These are phyloP conservation scores for Caenorhabditis sp. DNA, from an alignment of 2,888 invertebrate species.

Conservation along the genomic window DNA sequence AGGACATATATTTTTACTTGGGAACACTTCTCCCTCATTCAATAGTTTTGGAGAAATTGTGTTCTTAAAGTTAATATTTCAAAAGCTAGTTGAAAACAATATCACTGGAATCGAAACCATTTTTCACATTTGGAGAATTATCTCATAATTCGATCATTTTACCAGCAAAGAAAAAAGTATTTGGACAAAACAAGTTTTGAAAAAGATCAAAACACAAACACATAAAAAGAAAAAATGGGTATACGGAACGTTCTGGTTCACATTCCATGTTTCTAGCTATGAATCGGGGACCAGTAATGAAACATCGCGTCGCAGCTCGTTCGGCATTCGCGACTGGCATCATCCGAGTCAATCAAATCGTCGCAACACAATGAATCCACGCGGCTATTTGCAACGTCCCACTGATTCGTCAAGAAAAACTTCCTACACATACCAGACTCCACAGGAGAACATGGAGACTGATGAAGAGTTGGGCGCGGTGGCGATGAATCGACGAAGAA, in stretches of 20 bases:
- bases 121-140: no score
- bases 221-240: neutral
- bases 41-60: no score
- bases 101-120: no score
- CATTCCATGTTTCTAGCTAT: constrained; percentile 18
- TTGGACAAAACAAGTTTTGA: neutral
- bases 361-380: constrained; percentile 33
- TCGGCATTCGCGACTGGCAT: constrained; percentile 32
- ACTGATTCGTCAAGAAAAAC: constrained; percentile 11
- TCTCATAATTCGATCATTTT: neutral
- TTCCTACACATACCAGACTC: constrained; percentile 28
- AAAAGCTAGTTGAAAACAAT: no score
- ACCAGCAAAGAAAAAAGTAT: neutral
- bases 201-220: neutral
- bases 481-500: constrained; percentile 45
- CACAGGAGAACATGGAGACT: constrained; percentile 19
- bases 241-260: neutral
- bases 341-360: constrained; percentile 7
- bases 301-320: constrained; percentile 44
- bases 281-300: constrained; percentile 45
- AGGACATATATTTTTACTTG: no score
- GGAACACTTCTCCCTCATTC: no score
- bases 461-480: constrained; percentile 45
- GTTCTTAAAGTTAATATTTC: no score
- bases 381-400: constrained; percentile 13